Conservation (phyloP, 92 coral and sea anemone species). For the Parazoanthus atlanticus region DNA sequence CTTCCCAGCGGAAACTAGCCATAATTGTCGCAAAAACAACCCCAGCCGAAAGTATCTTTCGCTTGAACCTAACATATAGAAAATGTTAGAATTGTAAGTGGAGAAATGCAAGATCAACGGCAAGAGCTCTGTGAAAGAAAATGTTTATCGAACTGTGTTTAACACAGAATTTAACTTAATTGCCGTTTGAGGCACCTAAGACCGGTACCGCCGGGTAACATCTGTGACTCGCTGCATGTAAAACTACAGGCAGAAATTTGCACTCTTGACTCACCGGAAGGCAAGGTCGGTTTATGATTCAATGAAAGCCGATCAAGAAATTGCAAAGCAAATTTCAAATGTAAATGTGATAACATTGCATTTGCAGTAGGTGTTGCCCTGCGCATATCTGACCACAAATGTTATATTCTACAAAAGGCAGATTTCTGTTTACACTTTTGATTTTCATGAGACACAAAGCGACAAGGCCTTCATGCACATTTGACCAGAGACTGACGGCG, state of each 20-base stretch:
- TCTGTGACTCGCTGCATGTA: slow-evolving; percentile 46
- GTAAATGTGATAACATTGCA: slow-evolving; percentile 15
- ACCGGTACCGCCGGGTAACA: slow-evolving; percentile 63
- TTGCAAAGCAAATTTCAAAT: slow-evolving; percentile 26
- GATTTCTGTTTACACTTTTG: slow-evolving; percentile 43
- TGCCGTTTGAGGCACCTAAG: slow-evolving; percentile 59
- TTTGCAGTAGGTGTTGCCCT: slow-evolving; percentile 45
- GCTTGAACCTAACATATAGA: slow-evolving; percentile 53
- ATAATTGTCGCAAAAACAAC: slow-evolving; percentile 46
- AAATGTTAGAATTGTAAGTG: slow-evolving; percentile 54
- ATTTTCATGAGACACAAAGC: background rate
- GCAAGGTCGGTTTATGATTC: slow-evolving; percentile 11
- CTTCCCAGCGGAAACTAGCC: slow-evolving; percentile 42
- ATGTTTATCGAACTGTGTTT: slow-evolving; percentile 57
- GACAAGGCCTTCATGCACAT: slow-evolving; percentile 47
- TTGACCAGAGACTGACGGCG: slow-evolving; percentile 47
- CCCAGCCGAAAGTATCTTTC: slow-evolving; percentile 47
- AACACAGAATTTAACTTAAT: slow-evolving; percentile 57
- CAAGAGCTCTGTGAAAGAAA: slow-evolving; percentile 55
- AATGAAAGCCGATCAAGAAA: slow-evolving; percentile 1
- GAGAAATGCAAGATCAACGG: slow-evolving; percentile 51
- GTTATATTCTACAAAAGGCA: slow-evolving; percentile 40
- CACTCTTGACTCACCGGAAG: slow-evolving; percentile 27
- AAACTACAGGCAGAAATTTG: slow-evolving; percentile 44
- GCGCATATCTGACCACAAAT: slow-evolving; percentile 29